Conservation (phyloP, 2,113 vertebrate genomes). For the Nothocercus julius region DNA sequence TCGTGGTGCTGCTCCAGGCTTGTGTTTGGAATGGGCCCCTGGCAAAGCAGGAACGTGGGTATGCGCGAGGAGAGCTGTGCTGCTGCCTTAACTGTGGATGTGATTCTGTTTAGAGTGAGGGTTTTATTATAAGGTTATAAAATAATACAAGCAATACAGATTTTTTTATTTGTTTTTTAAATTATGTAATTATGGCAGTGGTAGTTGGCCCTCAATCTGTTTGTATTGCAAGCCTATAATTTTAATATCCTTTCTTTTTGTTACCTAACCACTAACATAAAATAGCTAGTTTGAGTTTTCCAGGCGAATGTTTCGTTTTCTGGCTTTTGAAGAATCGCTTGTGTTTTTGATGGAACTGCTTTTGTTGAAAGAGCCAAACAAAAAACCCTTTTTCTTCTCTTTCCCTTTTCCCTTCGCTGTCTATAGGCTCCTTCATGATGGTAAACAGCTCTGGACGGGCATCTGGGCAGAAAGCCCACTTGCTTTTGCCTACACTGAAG, state of each 20-base stretch:
- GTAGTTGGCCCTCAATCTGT: not conserved
- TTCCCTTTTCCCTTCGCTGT: not conserved
- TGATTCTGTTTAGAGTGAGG: not conserved
- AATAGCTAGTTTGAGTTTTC: not conserved
- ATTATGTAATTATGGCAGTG: not conserved
- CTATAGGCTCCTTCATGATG: constrained; percentile 94
- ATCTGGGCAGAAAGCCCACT: constrained; percentile 94
- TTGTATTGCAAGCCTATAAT: not conserved
- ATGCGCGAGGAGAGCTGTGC: fast-evolving
- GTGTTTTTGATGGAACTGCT: not conserved
- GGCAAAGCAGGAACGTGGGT: not conserved
- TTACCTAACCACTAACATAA: not conserved
- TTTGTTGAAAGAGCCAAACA: not conserved
- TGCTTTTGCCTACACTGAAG: constrained; percentile 91
- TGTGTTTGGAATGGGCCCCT: not conserved
- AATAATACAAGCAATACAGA: not conserved
- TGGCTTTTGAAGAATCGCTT: not conserved
- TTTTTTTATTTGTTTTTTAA: not conserved
- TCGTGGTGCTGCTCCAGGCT: not conserved
- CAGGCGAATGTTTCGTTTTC: not conserved
- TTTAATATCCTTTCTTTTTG: not conserved
- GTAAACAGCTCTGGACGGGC: constrained; percentile 94
- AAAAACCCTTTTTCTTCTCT: not conserved
- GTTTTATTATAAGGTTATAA: not conserved
- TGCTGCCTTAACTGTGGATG: not conserved